Percentiles rank a stretch among this genome's conserved stretches.
Conservation (phyloP, 2,888 invertebrate species). For the Zeuzera pyrina region DNA sequence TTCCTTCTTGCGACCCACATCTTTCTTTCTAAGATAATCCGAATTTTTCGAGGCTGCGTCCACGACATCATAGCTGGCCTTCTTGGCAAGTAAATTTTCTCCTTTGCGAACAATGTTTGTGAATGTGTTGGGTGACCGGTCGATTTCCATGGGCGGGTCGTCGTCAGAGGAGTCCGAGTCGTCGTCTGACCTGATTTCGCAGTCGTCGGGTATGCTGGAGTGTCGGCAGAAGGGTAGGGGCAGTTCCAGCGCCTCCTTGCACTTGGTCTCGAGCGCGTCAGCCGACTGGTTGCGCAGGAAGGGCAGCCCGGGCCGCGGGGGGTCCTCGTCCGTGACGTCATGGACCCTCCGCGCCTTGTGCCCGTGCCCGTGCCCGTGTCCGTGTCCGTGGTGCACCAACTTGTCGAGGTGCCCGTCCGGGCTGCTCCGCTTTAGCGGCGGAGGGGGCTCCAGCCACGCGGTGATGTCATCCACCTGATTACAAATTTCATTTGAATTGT, state of each 20-base stretch:
- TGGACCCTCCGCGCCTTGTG: constrained; percentile 27
- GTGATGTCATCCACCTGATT: constrained; percentile 59
- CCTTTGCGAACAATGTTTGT: constrained; percentile 12
- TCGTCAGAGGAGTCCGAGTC: constrained; percentile 27
- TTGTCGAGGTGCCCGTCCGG: constrained; percentile 38
- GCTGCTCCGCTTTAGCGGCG: constrained; percentile 41
- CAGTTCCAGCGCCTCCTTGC: constrained; percentile 29
- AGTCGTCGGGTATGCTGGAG: constrained; percentile 42
- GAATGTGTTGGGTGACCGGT: constrained; percentile 25
- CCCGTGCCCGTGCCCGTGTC: too few species aligned
- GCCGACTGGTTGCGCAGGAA: constrained; percentile 63
- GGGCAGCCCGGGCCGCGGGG: constrained; percentile 26
- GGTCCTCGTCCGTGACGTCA: constrained; percentile 18
- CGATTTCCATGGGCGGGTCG: constrained; percentile 29
- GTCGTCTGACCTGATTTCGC: constrained; percentile 10
- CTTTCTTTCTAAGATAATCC: constrained; percentile 27
- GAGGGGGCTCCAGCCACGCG: constrained; percentile 54
- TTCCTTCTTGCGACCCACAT: constrained; percentile 36
- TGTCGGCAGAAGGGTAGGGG: constrained; percentile 39
- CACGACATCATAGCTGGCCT: constrained; percentile 43
- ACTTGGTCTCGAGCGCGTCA: constrained; percentile 46
- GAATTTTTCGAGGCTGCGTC: constrained; percentile 33
- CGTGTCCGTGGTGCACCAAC: constrained; percentile 9
- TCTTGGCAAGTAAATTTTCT: constrained; percentile 21
- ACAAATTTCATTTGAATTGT: background rate